A percentile compares a stretch with the other conserved stretches of the same genome.
Conservation (phyloP, 2,113 vertebrate genomes). For the Dromiciops gliroides region DNA sequence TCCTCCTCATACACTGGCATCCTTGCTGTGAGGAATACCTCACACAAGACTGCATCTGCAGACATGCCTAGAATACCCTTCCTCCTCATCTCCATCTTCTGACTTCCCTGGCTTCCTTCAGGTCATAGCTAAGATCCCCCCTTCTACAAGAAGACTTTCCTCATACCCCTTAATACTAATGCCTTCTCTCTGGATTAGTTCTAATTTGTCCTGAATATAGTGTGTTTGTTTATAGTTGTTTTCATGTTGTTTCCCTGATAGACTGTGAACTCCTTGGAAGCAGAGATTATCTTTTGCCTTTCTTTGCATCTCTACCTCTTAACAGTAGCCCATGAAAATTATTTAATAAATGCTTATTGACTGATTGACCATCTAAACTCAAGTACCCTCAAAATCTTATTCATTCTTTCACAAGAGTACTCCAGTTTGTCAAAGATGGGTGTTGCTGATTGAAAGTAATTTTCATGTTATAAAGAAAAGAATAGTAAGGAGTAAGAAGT, state of each 20-base stretch:
- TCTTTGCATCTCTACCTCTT: not conserved
- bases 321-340: not conserved
- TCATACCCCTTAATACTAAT: not conserved
- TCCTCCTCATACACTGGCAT: not conserved
- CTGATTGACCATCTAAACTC: not conserved
- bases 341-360: not conserved
- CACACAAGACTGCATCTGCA: not conserved
- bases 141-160: not conserved
- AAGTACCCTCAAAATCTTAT: not conserved
- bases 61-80: not conserved
- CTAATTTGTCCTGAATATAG: not conserved
- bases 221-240: not conserved
- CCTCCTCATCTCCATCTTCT: not conserved
- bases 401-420: not conserved
- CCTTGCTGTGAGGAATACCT: not conserved
- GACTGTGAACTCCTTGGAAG: not conserved
- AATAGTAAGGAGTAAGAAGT: not conserved
- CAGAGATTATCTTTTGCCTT: not conserved
- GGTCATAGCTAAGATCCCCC: not conserved
- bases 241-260: not conserved
- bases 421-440: not conserved
- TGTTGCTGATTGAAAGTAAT: not conserved
- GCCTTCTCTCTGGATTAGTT: not conserved
- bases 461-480: not conserved
- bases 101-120: not conserved